Percentiles rank a stretch among this genome's conserved stretches.
Evolutionary conservation across 2,888 invertebrate genomes (phyloP).

Genomic region (Orthonevra nobilis): DNA sequence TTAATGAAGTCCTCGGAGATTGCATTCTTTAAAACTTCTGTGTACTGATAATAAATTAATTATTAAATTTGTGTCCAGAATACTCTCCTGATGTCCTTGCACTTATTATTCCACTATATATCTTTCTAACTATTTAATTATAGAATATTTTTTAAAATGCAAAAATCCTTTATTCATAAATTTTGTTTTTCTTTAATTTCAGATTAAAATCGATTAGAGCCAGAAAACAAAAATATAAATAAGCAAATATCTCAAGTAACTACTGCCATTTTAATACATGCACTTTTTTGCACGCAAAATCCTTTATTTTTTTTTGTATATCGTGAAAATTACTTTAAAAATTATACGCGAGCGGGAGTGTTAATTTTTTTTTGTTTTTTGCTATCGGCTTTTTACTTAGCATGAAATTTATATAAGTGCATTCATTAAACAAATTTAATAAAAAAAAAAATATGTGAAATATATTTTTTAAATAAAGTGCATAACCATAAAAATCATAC

Average conservation of each 20-base stretch:
- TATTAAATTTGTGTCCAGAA: neutral
- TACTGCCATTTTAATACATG: slow-evolving; percentile 38
- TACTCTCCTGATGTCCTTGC: neutral
- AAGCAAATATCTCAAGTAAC: slow-evolving; percentile 32
- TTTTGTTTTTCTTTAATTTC: neutral
- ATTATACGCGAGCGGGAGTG: slow-evolving; percentile 1
- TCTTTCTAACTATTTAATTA: too few species aligned
- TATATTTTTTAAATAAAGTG: slow-evolving; percentile 7
- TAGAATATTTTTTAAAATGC: too few species aligned
- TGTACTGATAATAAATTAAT: too few species aligned
- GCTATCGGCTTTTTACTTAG: neutral
- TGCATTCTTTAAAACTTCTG: too few species aligned
- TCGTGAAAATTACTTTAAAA: neutral
- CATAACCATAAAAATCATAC: slow-evolving; percentile 2
- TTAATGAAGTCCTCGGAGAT: too few species aligned
- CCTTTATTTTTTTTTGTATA: too few species aligned
- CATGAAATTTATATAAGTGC: neutral
- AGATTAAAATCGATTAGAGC: slow-evolving; percentile 1
- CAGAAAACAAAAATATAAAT: neutral
- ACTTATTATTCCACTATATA: too few species aligned
- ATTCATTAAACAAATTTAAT: too few species aligned
- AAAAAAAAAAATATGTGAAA: slow-evolving; percentile 5
- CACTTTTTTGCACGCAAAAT: too few species aligned
- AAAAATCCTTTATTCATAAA: too few species aligned
- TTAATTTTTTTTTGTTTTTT: neutral